phyloP scores from a whole-genome alignment of 2,797 vertebrate species.

The Agapornis canus region DNA sequence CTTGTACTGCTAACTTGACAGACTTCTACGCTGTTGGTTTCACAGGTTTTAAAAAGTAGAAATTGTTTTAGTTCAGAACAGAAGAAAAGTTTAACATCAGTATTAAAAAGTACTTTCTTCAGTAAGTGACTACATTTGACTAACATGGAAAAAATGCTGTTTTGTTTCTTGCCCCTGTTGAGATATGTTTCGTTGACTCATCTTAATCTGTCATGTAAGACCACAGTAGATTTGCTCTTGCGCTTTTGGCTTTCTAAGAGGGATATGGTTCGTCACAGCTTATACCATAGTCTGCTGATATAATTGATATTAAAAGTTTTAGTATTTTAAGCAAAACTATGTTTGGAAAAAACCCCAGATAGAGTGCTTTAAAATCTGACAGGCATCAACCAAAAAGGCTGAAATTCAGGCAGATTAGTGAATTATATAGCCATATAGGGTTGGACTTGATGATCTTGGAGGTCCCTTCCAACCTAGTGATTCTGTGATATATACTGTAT shows the following conservation, averaged over 20 bases:
- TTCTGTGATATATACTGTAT: not conserved
- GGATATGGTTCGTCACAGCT: not conserved
- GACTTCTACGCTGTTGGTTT: conserved; percentile 44
- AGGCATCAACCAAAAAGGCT: not conserved
- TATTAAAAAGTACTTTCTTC: conserved; percentile 56
- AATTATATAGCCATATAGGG: not conserved
- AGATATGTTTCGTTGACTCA: conserved; percentile 32
- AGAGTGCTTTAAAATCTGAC: not conserved
- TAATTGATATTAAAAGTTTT: not conserved
- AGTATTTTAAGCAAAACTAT: not conserved
- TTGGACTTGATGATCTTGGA: no score
- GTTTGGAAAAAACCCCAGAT: rapidly evolving
- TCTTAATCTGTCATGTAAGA: not conserved
- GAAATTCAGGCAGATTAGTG: not conserved
- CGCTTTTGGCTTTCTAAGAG: not conserved
- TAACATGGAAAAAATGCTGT: conserved; percentile 34
- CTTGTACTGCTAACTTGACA: conserved; percentile 48
- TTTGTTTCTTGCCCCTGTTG: conserved; percentile 35
- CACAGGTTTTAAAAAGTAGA: conserved; percentile 55
- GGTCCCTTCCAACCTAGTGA: no score
- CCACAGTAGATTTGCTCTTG: not conserved
- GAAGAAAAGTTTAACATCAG: conserved; percentile 53
- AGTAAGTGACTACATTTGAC: conserved; percentile 65
- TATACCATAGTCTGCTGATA: not conserved
- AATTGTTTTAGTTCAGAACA: conserved; percentile 64